These are phyloP conservation scores for Brotula barbata DNA, from an alignment of 2,797 vertebrate genomes.

Conservation along the genomic window DNA sequence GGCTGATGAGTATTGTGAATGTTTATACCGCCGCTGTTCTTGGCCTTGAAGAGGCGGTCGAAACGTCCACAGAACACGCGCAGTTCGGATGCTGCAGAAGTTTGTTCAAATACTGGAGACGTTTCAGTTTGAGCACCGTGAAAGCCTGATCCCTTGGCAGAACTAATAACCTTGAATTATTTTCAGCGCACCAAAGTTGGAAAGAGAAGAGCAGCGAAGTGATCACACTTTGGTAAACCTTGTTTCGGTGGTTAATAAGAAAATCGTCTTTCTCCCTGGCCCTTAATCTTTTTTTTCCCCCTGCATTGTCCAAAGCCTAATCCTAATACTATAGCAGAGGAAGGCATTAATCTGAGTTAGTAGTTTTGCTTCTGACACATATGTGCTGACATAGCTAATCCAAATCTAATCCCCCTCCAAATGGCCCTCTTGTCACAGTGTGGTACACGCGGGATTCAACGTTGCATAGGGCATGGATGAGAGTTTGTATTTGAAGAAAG, in stretches of 20 bases:
- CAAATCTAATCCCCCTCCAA: constrained; percentile 62
- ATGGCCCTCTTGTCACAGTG: constrained; percentile 25
- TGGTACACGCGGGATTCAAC: constrained; percentile 31
- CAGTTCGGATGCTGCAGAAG: not conserved
- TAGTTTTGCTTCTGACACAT: constrained; percentile 58
- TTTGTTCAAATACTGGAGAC: not conserved
- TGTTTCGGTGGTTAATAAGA: constrained; percentile 39
- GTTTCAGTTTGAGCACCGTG: not conserved
- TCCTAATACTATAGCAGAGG: constrained; percentile 72
- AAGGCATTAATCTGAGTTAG: constrained; percentile 69
- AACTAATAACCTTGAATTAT: not conserved
- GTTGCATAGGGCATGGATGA: constrained; percentile 14
- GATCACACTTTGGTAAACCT: constrained; percentile 21
- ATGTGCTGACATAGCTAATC: constrained; percentile 74
- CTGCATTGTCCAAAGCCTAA: constrained; percentile 66
- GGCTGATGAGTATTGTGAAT: too few relatives aligned
- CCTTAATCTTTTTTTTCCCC: constrained; percentile 56
- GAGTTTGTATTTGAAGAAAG: constrained; percentile 22
- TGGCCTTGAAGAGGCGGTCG: too few relatives aligned
- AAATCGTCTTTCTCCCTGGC: constrained; percentile 55
- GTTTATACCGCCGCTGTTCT: too few relatives aligned
- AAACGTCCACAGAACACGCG: not conserved
- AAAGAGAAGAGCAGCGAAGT: constrained; percentile 1
- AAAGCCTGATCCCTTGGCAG: not conserved
- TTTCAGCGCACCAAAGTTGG: not conserved